Evolutionary conservation across 2,888 invertebrate genomes (phyloP).

Genomic region (Caenorhabditis plicata): DNA sequence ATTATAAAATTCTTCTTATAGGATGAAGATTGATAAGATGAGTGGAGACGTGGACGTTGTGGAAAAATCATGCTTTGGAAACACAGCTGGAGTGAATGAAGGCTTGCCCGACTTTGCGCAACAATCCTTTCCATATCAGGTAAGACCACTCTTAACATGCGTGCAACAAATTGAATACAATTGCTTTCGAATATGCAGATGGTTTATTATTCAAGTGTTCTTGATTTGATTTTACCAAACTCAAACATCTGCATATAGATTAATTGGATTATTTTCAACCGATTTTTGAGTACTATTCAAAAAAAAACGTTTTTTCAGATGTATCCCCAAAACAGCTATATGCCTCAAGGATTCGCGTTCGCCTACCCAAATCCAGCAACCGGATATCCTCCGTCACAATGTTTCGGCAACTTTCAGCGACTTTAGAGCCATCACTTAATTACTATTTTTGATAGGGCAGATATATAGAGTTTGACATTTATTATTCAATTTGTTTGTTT

Average conservation of each 20-base stretch:
- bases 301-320: slow-evolving; percentile 16
- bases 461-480: no score
- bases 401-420: slow-evolving; percentile 3
- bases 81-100: background rate
- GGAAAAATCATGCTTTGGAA: slow-evolving; percentile 11
- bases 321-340: slow-evolving; percentile 14
- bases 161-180: background rate
- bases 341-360: slow-evolving; percentile 14
- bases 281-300: background rate
- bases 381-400: slow-evolving; percentile 5
- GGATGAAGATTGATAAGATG: background rate
- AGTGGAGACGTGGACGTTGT: slow-evolving; percentile 13
- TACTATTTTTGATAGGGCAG: no score
- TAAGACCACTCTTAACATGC: slow-evolving; percentile 1
- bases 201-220: slow-evolving; percentile 20
- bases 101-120: slow-evolving; percentile 29
- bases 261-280: background rate
- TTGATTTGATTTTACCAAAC: background rate
- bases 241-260: background rate
- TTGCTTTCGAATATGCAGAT: slow-evolving; percentile 24
- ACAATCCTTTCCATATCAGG: slow-evolving; percentile 22
- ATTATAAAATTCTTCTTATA: no score
- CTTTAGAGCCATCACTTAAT: no score
- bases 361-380: slow-evolving; percentile 5
- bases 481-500: no score